phyloP scores from a whole-genome alignment of 2,797 vertebrate species.

The Scolopax bukidnonensis region DNA sequence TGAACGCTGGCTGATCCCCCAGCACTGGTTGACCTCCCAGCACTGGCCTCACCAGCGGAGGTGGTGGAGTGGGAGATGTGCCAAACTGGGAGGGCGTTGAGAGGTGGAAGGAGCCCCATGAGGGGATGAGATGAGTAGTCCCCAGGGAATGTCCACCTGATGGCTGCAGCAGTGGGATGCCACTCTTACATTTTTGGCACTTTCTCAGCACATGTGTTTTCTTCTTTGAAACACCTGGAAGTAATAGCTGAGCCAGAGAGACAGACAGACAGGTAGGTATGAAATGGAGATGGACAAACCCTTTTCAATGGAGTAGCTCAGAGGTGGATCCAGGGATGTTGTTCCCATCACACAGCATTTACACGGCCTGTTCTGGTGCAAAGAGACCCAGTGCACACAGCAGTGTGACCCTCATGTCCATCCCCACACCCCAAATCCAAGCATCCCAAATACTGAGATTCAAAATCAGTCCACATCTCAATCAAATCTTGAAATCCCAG shows the following conservation, averaged over 20 bases:
- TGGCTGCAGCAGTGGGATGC: fast-evolving
- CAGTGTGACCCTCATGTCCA: fast-evolving
- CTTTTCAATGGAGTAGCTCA: not conserved
- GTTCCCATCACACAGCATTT: not conserved
- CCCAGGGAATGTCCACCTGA: not conserved
- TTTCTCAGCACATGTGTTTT: not conserved
- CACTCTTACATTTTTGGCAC: not conserved
- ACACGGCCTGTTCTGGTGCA: fast-evolving
- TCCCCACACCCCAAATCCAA: not conserved
- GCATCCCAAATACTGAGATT: not conserved
- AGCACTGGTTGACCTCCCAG: not conserved
- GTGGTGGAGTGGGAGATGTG: not conserved
- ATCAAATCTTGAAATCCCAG: not conserved
- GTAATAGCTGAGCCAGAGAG: not conserved
- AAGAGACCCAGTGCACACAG: fast-evolving
- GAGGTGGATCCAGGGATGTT: not conserved
- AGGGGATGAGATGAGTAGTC: not conserved
- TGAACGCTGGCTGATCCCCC: not conserved
- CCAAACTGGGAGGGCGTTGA: not conserved
- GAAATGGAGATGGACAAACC: not conserved
- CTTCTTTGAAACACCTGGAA: not conserved
- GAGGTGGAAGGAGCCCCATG: not conserved
- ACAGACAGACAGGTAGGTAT: not conserved
- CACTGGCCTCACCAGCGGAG: not conserved
- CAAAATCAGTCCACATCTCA: not conserved